phyloP scores from a whole-genome alignment of 2,113 vertebrate species.

The Tor tambroides region DNA sequence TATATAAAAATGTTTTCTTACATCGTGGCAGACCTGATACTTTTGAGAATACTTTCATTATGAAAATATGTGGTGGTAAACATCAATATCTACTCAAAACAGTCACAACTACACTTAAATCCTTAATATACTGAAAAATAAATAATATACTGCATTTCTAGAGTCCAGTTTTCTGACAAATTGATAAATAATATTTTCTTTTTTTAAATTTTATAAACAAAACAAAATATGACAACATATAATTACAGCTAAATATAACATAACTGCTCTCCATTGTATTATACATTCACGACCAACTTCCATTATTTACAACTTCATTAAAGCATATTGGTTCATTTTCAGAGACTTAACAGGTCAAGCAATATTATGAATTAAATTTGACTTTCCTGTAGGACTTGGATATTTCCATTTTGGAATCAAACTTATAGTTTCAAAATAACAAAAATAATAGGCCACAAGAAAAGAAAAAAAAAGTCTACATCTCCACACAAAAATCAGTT shows the following conservation, averaged over 20 bases:
- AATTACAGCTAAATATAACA: conserved; percentile 74
- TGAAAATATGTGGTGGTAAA: not conserved
- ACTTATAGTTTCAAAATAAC: not conserved
- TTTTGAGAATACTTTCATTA: not conserved
- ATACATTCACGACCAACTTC: conserved; percentile 78
- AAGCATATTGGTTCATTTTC: conserved; percentile 63
- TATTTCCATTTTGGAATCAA: not conserved
- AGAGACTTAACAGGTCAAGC: conserved; percentile 69
- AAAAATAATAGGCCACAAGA: not conserved
- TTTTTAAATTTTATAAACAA: conserved; percentile 69
- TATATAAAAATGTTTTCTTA: not conserved
- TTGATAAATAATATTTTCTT: conserved; percentile 64
- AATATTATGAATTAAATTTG: conserved; percentile 56
- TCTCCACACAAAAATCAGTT: conserved; percentile 56
- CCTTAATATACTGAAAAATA: too few relatives aligned
- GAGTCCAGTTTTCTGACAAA: too few relatives aligned
- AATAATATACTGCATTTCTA: too few relatives aligned
- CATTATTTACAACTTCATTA: conserved; percentile 54
- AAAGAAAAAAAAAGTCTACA: not conserved
- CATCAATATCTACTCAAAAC: conserved; percentile 55
- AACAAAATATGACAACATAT: conserved; percentile 48
- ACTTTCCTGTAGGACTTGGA: not conserved
- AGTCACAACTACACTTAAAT: conserved; percentile 62
- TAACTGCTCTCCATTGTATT: conserved; percentile 79
- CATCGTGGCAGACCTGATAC: not conserved